Conservation (phyloP, 2,113 vertebrate genomes). For the Nesogale talazaci region DNA sequence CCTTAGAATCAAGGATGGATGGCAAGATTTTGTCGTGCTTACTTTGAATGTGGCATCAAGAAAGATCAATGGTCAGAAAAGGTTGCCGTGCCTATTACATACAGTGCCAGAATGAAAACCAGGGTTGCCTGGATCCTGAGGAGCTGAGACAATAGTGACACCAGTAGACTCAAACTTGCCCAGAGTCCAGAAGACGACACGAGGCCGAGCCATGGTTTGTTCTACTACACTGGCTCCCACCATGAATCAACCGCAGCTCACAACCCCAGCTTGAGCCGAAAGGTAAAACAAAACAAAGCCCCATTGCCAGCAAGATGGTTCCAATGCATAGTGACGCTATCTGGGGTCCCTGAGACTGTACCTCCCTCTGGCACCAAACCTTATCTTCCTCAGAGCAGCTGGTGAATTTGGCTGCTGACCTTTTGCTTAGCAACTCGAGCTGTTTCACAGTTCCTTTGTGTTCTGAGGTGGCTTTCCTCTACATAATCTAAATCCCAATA, state of each 20-base stretch:
- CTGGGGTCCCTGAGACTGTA: too few relatives aligned
- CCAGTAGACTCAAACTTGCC: background rate
- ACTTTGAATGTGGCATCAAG: background rate
- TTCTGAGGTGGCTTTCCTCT: background rate
- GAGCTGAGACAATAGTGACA: background rate
- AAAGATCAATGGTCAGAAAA: background rate
- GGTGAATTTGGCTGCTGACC: too few relatives aligned
- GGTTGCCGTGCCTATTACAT: background rate
- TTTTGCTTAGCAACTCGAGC: background rate
- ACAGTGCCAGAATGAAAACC: background rate
- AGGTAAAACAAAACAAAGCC: too few relatives aligned
- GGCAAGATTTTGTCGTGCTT: background rate
- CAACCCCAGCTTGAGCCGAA: too few relatives aligned
- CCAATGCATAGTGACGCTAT: too few relatives aligned
- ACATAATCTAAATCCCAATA: background rate
- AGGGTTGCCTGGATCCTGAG: background rate
- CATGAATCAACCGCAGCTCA: background rate
- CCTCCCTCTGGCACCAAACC: too few relatives aligned
- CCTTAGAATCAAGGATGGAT: background rate
- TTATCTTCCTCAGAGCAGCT: too few relatives aligned
- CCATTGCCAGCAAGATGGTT: too few relatives aligned
- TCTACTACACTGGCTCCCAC: background rate
- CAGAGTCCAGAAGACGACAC: background rate
- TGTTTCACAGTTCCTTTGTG: accelerated
- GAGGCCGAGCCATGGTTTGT: background rate